Base-by-base conservation (phyloP, 1,140 invertebrate species). In the Phenacoccus solenopsis region DNA sequence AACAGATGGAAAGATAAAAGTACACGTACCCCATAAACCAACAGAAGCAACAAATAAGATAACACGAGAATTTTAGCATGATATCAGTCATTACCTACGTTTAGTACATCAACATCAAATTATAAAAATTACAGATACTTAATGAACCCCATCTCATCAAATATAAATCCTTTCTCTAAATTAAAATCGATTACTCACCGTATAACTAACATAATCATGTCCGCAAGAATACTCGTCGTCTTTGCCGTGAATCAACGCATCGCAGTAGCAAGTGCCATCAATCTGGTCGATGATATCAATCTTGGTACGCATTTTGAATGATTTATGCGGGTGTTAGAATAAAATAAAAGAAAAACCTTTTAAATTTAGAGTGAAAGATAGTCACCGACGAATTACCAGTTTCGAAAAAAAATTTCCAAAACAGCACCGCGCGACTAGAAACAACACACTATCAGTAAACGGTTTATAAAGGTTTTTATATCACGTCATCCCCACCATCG, bases 261-360 rank as follows among this genome's bases (percentile, higher is more conserved):
- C 59, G 25, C 59, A 64, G 16, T 64, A 64, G 59, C 59, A 64
- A 27, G 59, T 64, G 9, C 59, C 59, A 25, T 64, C 59, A 3
- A 64, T 24, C 25, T 64, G 59, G 4, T 64, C 59, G 22, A 64
- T 64, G 59, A 64, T 64, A 4, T 64, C 59, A 16, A 24, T 5
- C 25, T 64, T 64, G 9, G 59, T 64, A 64, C 59, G 59, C 59
- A 64, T 64, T 4, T 27, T 64, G 59, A 49, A n/a, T 49, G 20
- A 16, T 2, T 9, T 16, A 9, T 49, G 38, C 38, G 20, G 38
- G 20, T 49, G 38, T 49, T 49, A 49, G 5, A 9, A 49, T 16
- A n/a, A 49, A 49, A 49, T 16, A 9, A 49, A 49, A n/a, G n/a
- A n/a, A n/a, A n/a, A 49, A 16, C 13, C 38, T n/a, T n/a, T n/a